These are phyloP conservation scores for Tetramorium parvispinum DNA, from an alignment of 1,140 invertebrate species.

Conservation along the genomic window DNA sequence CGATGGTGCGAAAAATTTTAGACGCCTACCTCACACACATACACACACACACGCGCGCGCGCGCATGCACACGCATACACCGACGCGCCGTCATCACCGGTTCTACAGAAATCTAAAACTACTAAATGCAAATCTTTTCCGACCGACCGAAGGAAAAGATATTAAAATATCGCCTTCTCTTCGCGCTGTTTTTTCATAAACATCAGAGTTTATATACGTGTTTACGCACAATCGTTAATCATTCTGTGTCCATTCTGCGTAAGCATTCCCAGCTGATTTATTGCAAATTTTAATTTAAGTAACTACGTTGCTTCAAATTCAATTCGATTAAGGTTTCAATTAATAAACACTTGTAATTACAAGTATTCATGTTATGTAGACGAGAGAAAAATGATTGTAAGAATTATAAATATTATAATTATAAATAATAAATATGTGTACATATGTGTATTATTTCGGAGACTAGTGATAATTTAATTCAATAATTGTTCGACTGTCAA, in stretches of 20 bases:
- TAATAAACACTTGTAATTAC: background rate
- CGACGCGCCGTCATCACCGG: too few relatives aligned
- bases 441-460: background rate
- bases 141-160: background rate
- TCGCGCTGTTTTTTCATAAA: background rate
- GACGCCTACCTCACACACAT: conserved; percentile 27
- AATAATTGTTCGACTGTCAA: conserved; percentile 1
- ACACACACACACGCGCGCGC: too few relatives aligned
- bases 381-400: background rate
- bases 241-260: background rate
- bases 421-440: conserved; percentile 19
- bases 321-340: background rate
- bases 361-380: background rate
- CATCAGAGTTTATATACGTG: background rate
- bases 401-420: background rate
- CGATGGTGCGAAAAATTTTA: background rate
- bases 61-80: too few relatives aligned
- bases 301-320: background rate
- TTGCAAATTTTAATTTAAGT: background rate
- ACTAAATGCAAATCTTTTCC: background rate
- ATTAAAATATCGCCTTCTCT: background rate
- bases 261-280: background rate
- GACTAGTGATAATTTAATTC: conserved; percentile 3
- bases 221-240: background rate
- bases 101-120: conserved; percentile 5